Conservation (phyloP, 1,140 invertebrate species). For the Lamellibrachia luymesi region DNA sequence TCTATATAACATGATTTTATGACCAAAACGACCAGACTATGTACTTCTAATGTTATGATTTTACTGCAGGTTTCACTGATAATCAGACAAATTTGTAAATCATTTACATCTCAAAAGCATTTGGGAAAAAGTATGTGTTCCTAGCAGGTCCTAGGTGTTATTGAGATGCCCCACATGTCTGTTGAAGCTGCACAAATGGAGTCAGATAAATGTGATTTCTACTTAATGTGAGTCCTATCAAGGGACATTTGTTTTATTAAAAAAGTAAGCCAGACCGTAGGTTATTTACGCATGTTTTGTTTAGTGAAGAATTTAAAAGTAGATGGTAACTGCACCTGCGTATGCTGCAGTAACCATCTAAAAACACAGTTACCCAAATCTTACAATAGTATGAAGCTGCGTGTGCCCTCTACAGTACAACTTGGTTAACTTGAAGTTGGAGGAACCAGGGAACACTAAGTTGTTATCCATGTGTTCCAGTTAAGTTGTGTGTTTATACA, state of each 20-base stretch:
- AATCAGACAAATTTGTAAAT: neutral
- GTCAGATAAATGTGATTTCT: neutral
- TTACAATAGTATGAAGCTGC: too few species aligned
- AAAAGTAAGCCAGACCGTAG: neutral
- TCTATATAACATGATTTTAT: too few species aligned
- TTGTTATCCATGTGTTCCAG: too few species aligned
- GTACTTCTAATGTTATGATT: neutral
- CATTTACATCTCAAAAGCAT: neutral
- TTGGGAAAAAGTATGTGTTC: neutral
- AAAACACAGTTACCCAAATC: too few species aligned
- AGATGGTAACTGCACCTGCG: neutral
- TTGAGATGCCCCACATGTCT: neutral
- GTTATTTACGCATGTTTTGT: neutral
- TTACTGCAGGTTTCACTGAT: neutral
- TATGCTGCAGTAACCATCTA: too few species aligned
- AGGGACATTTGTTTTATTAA: neutral
- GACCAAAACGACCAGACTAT: too few species aligned
- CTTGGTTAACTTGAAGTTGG: too few species aligned
- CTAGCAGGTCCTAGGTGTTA: neutral
- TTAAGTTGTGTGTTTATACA: too few species aligned
- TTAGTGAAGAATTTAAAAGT: neutral
- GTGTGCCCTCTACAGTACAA: too few species aligned
- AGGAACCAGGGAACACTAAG: too few species aligned
- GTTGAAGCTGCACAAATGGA: too few species aligned
- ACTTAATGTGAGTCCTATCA: neutral